Base-by-base conservation (phyloP, 2,888 invertebrate genomes). In the Argynnis bischoffii region DNA sequence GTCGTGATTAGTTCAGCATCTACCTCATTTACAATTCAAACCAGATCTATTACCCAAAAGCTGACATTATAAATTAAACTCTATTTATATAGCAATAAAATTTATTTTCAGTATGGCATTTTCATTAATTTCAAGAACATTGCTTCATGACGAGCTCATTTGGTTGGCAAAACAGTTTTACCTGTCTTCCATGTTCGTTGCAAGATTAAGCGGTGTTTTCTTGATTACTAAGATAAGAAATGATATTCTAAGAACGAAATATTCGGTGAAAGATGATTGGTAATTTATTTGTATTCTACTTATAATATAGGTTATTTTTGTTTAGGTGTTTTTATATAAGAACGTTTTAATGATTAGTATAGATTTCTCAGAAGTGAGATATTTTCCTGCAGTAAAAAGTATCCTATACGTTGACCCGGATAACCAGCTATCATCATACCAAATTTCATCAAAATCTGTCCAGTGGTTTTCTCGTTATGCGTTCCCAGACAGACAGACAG, bases 131-230 rank as follows among this genome's bases (percentile, higher is more conserved):
- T 69, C 63, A 67, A 55, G 55, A 67, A 69, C 63, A 56, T 61
- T 60, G 69, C 64, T 61, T 54, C 64, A 64, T 66, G 69, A 65
- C 71, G 65, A 69, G 64, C 69, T 67, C 71, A 69, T 71, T 71
- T 69, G 69, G 71, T 71, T 65, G 64, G 35, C 69, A 71, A 69
- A 71, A 67, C 67, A 71, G 71, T 69, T 67, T 67, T 64, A 70
- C 64, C 69, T 69, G 64, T 59, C 60, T 55, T 65, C 63, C 65
- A 55, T 67, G 68, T 66, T 66, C 64, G 55, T 63, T 55, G 61
- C 56, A 69, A 69, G 69, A 71, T 69, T 67, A 71, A 71, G 59
- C 59, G 46, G 50, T 69, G 67, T 65, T 63, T 67, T 65, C 69
- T 71, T 67, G 63, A 67, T 65, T 69, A 67, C 41, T 51, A n/a